A percentile compares a stretch with the other conserved stretches of the same genome.
These are phyloP conservation scores for Petrocephalus schoutedeni DNA, from an alignment of 2,797 vertebrate species.

Conservation along the genomic window DNA sequence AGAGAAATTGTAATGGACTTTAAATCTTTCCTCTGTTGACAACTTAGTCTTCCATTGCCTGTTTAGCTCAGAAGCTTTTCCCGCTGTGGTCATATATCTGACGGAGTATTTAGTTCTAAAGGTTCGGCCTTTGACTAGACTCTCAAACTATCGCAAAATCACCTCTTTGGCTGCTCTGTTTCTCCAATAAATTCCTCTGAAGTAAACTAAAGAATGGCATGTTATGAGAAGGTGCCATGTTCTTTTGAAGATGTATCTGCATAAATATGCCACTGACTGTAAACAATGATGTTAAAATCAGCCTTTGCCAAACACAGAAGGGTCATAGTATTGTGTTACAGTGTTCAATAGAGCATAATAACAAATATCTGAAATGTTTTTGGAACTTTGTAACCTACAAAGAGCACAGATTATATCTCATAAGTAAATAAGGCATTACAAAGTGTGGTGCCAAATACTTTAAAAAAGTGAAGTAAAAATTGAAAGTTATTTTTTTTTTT, in stretches of 20 bases:
- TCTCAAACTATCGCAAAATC: constrained; percentile 3
- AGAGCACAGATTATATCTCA: not conserved
- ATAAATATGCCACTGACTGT: constrained; percentile 16
- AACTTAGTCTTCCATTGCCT: not conserved
- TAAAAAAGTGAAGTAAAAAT: not conserved
- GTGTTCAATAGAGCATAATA: not conserved
- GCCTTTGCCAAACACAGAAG: not conserved
- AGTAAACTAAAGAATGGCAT: constrained; percentile 14
- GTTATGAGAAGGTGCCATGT: constrained; percentile 11
- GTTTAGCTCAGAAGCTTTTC: constrained; percentile 11
- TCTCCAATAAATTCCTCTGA: constrained; percentile 3
- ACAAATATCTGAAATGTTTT: not conserved
- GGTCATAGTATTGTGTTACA: not conserved
- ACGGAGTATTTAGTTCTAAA: constrained; percentile 17
- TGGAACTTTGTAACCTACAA: not conserved
- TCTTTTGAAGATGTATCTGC: not conserved
- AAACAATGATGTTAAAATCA: not conserved
- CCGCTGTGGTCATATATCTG: not conserved
- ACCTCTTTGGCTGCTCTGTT: constrained; percentile 3
- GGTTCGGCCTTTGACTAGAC: constrained; percentile 1
- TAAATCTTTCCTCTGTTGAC: constrained; percentile 16
- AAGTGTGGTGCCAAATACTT: not conserved
- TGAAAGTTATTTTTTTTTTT: not conserved
- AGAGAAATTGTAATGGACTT: constrained; percentile 8
- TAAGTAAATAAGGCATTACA: not conserved